Evolutionary conservation across 2,797 vertebrate species (phyloP), one percentile per base, ranked within the genome.

Genomic region (Crocidura indochinensis): DNA sequence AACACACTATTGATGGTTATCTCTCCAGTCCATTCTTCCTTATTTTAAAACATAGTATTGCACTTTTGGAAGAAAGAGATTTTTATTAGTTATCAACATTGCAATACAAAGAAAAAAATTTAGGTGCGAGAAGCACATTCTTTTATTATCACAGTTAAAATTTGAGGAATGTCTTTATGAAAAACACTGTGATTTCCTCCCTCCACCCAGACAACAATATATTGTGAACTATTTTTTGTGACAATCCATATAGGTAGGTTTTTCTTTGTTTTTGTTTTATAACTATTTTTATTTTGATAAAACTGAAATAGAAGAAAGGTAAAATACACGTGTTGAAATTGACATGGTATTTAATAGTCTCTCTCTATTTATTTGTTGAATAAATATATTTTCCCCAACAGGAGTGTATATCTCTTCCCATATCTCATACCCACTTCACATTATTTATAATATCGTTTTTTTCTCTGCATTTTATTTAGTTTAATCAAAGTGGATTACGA

Each of bases 251-350:
- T 4, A 76, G 29, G 11, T 68, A 51, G 38, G 38, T 38, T 38
- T 38, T 38, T 38, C 38, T 38, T 38, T 38, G 38, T 38, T 91
- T 60, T 95, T 81, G 84, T 96, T 93, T 31, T 96, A 44, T 46
- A 95, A 17, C 88, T 96, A 65, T 90, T 27, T 88, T 95, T 96
- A 76, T 89, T 95, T 82, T 76, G 86, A 78, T 82, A 89, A 96
- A 84, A 92, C 73, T 84, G 84, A 94, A 96, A 95, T 85, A 86
- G 56, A 65, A 91, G 75, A 90, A 93, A 94, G 62, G 83, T 73
- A 15, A 96, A 88, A 90, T 95, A 56, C 94, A 0, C 87, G 29
- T 95, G 92, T 93, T 80, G 89, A 95, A 94, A 94, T 82, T 10
- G 81, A 44, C 46, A 46, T 31, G 65, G 85, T 92, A 56, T 84